Conservation (phyloP, 2,888 invertebrate species). For the Cordylochernes scorpioides region DNA sequence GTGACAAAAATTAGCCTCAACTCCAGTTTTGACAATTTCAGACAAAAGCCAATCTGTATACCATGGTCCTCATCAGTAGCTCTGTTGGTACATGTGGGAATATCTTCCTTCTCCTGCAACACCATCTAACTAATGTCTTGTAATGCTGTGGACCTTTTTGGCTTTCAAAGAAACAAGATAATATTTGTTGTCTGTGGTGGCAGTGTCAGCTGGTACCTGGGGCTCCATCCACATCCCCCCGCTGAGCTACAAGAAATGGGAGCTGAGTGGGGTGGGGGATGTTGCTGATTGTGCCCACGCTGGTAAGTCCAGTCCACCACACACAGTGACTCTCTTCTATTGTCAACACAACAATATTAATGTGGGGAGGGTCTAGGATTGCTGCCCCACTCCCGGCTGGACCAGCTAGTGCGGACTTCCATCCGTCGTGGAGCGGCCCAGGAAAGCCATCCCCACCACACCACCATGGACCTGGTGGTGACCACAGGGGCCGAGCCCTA, state of each 20-base stretch:
- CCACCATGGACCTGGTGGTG: slow-evolving; percentile 43
- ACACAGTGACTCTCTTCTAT: too few relatives aligned
- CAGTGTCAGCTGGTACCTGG: slow-evolving; percentile 41
- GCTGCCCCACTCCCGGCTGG: slow-evolving; percentile 45
- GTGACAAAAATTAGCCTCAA: too few relatives aligned
- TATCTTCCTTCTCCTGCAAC: too few relatives aligned
- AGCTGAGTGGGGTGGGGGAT: slow-evolving; percentile 39
- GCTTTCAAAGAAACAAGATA: slow-evolving; percentile 1
- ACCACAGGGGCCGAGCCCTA: slow-evolving; percentile 56
- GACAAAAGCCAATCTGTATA: too few relatives aligned
- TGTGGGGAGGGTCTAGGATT: too few relatives aligned
- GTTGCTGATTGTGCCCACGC: slow-evolving; percentile 42
- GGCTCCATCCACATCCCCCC: slow-evolving; percentile 30
- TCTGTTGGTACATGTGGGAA: too few relatives aligned
- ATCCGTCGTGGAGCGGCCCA: slow-evolving; percentile 40
- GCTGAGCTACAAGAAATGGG: slow-evolving; percentile 56
- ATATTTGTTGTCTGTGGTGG: slow-evolving; percentile 13
- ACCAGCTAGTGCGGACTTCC: slow-evolving; percentile 55
- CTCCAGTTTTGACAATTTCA: too few relatives aligned
- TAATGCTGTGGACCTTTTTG: too few relatives aligned
- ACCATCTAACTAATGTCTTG: too few relatives aligned
- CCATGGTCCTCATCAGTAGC: too few relatives aligned
- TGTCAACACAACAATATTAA: too few relatives aligned
- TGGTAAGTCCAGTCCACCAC: slow-evolving; percentile 19
- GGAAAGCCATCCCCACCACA: slow-evolving; percentile 33